Evolutionary conservation across 2,113 vertebrate genomes (phyloP), one percentile per base, ranked within the genome.

Genomic region (Isichthys henryi): DNA sequence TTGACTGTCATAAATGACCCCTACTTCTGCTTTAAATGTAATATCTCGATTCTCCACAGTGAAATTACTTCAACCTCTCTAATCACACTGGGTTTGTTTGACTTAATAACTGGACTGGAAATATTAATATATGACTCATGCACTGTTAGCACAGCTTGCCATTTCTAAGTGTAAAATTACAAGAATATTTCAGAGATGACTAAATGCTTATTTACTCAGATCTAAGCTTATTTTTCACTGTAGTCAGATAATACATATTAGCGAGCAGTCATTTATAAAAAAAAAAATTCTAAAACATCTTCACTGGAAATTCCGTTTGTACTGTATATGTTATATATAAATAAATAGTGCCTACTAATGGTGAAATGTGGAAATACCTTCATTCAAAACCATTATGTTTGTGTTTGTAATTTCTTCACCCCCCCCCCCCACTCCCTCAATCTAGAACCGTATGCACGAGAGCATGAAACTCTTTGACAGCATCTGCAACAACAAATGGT

Each of bases 401-500:
- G 66, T 83, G 27, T 43, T 39, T 80, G 15, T 70, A 15, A 23
- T 89, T 46, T 87, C 43, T 2, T 2, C 39, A 52, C 43, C 5
- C 52, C 66, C 9, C 48, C 19, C 9, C 11, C 27, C 50, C n/a
- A 21, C n/a, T 56, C 0, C 88, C 86, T 82, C 84, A 89, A 77
- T 8, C 74, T 92, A 99, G 98, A 99, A 99, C 91, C 98, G 98
- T 31, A 99, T 99, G 98, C 98, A 99, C 0, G 98, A 99, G 94
- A 99, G 98, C 96, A 99, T 99, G 98, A 99, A 99, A 96, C 96
- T 99, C 58, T 99, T 99, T 0, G 98, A 99, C 95, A 99, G 97
- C 92, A 99, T 99, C 95, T 99, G 98, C 93, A 99, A 99, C 96
- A 99, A 99, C 96, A 99, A 99, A 93, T 99, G 98, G 98, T 99